These are phyloP conservation scores for Zaprionus nigranus DNA, from an alignment of 1,140 invertebrate genomes.

Conservation along the genomic window DNA sequence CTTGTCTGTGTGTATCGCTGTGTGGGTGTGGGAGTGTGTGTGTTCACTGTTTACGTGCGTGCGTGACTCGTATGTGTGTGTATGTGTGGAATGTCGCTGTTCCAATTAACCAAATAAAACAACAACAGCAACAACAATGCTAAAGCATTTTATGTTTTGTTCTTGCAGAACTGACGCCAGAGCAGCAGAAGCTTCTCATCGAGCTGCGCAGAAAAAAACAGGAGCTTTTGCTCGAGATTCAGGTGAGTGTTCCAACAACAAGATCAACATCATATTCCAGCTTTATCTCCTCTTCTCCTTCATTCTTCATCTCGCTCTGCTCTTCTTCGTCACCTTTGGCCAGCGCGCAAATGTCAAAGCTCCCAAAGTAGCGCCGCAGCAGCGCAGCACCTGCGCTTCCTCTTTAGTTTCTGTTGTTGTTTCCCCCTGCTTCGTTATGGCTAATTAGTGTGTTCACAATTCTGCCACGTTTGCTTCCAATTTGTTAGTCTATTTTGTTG, in stretches of 20 bases:
- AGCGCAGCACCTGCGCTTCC: conserved; percentile 33
- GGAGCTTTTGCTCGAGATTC: conserved; percentile 95
- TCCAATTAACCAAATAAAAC: conserved; percentile 58
- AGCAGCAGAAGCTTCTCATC: conserved; percentile 95
- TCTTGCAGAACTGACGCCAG: conserved; percentile 94
- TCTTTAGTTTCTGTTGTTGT: conserved; percentile 22
- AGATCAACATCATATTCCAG: background rate
- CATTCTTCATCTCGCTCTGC: background rate
- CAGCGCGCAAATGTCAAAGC: conserved; percentile 44
- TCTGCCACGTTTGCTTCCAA: conserved; percentile 43
- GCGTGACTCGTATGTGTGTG: conserved; percentile 16
- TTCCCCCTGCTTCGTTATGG: conserved; percentile 32
- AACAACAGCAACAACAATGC: conserved; percentile 30
- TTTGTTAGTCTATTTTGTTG: conserved; percentile 49
- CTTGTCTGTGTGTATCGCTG: background rate
- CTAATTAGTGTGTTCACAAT: conserved; percentile 62
- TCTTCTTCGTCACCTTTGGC: conserved; percentile 31
- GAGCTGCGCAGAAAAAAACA: conserved; percentile 95
- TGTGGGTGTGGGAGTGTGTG: conserved; percentile 8
- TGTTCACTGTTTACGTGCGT: conserved; percentile 20
- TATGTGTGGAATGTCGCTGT: conserved; percentile 47
- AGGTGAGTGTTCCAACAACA: conserved; percentile 87
- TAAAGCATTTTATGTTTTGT: conserved; percentile 89
- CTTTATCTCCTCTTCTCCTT: conserved; percentile 15
- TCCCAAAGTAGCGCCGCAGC: conserved; percentile 16